phyloP scores from a whole-genome alignment of 2,888 invertebrate species.

The Thera britannica region DNA sequence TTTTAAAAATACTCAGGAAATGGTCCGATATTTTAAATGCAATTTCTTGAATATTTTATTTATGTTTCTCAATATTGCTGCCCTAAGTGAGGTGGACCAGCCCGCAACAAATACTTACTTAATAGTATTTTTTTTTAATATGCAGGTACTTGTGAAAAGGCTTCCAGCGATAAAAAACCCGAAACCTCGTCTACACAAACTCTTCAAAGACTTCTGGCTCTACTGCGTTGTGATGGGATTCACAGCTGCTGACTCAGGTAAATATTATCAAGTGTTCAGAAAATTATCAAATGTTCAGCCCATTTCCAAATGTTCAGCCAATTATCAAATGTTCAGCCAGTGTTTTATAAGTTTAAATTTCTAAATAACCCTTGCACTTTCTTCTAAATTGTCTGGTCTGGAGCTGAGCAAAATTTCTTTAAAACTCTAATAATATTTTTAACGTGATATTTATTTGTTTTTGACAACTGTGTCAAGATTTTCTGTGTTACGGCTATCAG shows the following conservation, averaged over 20 bases:
- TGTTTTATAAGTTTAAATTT: constrained; percentile 33
- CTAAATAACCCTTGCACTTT: constrained; percentile 37
- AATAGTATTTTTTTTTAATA: neutral
- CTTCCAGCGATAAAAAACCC: constrained; percentile 96
- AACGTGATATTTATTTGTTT: no score
- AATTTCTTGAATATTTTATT: no score
- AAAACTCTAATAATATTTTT: neutral
- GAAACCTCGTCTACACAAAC: constrained; percentile 95
- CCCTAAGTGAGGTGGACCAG: no score
- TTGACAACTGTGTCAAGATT: no score
- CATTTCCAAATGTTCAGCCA: neutral
- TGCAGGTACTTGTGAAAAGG: constrained; percentile 89
- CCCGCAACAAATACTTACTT: no score
- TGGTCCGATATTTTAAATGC: no score
- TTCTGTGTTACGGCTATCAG: neutral
- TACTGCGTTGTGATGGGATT: constrained; percentile 99
- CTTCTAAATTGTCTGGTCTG: constrained; percentile 18
- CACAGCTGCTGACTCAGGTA: constrained; percentile 91
- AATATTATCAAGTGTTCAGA: constrained; percentile 35
- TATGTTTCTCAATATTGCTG: no score
- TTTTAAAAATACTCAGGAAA: no score
- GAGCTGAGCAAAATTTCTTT: constrained; percentile 10
- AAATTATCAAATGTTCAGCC: neutral
- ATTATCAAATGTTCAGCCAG: neutral
- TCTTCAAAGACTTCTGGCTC: constrained; percentile 99